Evolutionary conservation across 2,797 vertebrate genomes (phyloP).

Genomic region (Trachurus trachurus): DNA sequence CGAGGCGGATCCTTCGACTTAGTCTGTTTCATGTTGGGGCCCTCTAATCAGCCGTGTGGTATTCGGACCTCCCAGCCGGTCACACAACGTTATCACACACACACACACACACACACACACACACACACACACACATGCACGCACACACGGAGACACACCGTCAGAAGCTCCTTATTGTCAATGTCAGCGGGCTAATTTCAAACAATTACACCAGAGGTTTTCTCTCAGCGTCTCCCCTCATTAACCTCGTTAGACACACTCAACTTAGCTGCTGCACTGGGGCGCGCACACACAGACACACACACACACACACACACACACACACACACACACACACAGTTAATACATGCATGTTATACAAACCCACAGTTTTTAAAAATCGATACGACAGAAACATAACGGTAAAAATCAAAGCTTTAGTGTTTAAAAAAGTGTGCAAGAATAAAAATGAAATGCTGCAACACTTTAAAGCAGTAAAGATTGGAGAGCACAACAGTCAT

Average conservation of each 20-base stretch:
- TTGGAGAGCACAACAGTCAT: too few relatives aligned
- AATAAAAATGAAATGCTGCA: not conserved
- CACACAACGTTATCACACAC: slow-evolving; percentile 67
- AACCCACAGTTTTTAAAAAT: too few relatives aligned
- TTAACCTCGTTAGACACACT: slow-evolving; percentile 64
- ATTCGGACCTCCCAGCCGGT: slow-evolving; percentile 83
- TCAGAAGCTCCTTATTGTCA: slow-evolving; percentile 83
- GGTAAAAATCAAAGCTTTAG: not conserved
- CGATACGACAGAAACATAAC: not conserved
- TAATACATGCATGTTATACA: too few relatives aligned
- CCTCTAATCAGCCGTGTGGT: slow-evolving; percentile 85
- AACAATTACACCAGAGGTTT: slow-evolving; percentile 78
- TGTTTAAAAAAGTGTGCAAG: not conserved
- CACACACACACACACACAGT: too few relatives aligned
- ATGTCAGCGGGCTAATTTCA: slow-evolving; percentile 82
- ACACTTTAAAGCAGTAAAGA: too few relatives aligned
- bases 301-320: not conserved
- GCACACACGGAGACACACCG: slow-evolving; percentile 40
- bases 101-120: slow-evolving; percentile 35
- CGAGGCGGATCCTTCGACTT: slow-evolving; percentile 76
- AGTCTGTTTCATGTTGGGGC: slow-evolving; percentile 80
- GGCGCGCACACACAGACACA: slow-evolving; percentile 20
- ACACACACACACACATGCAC: slow-evolving; percentile 19
- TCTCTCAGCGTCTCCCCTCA: slow-evolving; percentile 67
- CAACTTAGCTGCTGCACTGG: slow-evolving; percentile 35